These are phyloP conservation scores for Germaria angustata DNA, from an alignment of 2,888 invertebrate species.

Conservation along the genomic window DNA sequence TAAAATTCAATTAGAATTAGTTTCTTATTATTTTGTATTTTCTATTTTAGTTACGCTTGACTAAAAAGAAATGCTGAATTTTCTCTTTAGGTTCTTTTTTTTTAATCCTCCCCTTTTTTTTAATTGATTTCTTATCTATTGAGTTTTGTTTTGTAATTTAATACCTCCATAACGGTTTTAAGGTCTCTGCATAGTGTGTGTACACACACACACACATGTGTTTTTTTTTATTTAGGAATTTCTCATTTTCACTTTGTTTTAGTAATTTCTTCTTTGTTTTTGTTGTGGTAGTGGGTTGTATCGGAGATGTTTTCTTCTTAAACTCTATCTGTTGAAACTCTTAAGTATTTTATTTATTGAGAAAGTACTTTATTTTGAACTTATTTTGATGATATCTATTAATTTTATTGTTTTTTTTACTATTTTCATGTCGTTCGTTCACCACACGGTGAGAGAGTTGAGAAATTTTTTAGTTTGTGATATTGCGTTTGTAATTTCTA, in stretches of 20 bases:
- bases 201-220: not conserved
- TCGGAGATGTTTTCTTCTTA: slow-evolving; percentile 9
- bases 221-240: not conserved
- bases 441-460: too few relatives aligned
- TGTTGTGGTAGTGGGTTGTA: not conserved
- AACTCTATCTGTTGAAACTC: slow-evolving; percentile 8
- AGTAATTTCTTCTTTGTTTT: not conserved
- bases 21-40: slow-evolving; percentile 5
- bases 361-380: slow-evolving; percentile 17
- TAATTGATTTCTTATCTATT: slow-evolving; percentile 25
- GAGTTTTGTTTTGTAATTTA: slow-evolving; percentile 24
- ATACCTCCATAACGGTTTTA: not conserved
- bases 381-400: not conserved
- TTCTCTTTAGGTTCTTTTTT: not conserved
- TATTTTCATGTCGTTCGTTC: too few relatives aligned
- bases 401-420: not conserved
- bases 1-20: slow-evolving; percentile 5
- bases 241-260: not conserved
- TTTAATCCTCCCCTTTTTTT: not conserved
- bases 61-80: not conserved
- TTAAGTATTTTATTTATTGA: not conserved
- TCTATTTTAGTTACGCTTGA: slow-evolving; percentile 7
- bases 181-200: not conserved
- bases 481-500: too few relatives aligned
- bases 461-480: too few relatives aligned